Evolutionary conservation across 1,140 invertebrate species (phyloP).

Genomic region (Trichonephila clavata): DNA sequence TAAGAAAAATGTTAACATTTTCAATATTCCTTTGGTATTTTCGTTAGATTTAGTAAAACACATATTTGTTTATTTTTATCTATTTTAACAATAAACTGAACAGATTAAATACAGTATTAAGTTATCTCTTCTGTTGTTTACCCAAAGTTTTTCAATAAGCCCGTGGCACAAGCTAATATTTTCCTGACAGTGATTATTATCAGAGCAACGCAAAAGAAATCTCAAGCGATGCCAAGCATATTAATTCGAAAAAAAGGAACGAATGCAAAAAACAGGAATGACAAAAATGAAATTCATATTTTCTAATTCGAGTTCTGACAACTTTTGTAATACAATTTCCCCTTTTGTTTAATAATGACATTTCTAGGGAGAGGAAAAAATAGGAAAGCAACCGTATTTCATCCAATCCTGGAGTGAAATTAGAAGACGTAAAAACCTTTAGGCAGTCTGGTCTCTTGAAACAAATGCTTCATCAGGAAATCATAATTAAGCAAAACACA

Average conservation of each 20-base stretch:
- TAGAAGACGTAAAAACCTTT: constrained; percentile 64
- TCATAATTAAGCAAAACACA: constrained; percentile 74
- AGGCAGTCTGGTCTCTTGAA: constrained; percentile 65
- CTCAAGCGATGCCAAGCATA: background rate
- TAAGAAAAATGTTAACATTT: too few species aligned
- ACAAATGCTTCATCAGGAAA: constrained; percentile 64
- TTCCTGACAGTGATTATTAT: background rate
- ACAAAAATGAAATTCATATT: constrained; percentile 61
- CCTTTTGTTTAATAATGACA: constrained; percentile 51
- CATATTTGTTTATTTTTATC: too few species aligned
- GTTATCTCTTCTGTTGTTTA: background rate
- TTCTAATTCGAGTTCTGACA: constrained; percentile 62
- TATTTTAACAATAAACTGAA: background rate
- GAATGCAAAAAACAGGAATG: background rate
- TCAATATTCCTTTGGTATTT: too few species aligned
- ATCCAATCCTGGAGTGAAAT: constrained; percentile 68
- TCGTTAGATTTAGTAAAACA: too few species aligned
- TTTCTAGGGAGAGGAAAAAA: constrained; percentile 13
- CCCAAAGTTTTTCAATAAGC: background rate
- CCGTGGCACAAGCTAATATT: background rate
- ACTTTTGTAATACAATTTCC: constrained; percentile 66
- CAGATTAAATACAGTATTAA: background rate
- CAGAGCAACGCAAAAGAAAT: background rate
- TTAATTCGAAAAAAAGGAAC: background rate
- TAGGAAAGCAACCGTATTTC: constrained; percentile 42